A percentile compares a stretch with the other conserved stretches of the same genome.
Evolutionary conservation across 2,888 invertebrate species (phyloP).

Genomic region (Acholoe squamosa): DNA sequence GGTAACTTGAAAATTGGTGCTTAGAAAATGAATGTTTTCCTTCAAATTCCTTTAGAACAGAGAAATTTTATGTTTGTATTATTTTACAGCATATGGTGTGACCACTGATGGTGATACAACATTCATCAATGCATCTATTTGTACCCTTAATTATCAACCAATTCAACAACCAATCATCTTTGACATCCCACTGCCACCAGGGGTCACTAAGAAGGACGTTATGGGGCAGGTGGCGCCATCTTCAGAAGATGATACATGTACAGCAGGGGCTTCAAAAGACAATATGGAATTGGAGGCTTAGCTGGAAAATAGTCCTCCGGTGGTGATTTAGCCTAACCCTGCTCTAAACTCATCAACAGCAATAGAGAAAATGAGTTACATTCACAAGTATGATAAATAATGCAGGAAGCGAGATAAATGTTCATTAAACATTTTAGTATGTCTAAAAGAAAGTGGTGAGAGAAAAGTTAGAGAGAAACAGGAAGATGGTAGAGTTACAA

Average conservation of each 20-base stretch:
- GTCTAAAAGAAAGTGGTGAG: too few species aligned
- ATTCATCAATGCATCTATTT: conserved; percentile 92
- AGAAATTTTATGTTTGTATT: neutral
- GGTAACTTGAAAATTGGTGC: too few species aligned
- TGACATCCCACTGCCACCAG: conserved; percentile 85
- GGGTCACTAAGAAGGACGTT: conserved; percentile 63
- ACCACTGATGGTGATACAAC: conserved; percentile 92
- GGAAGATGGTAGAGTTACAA: too few species aligned
- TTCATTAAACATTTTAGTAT: too few species aligned
- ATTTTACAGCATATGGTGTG: conserved; percentile 85
- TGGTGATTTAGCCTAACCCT: neutral
- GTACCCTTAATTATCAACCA: conserved; percentile 91
- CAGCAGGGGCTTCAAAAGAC: neutral
- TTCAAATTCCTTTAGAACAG: too few species aligned
- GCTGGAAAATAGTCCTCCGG: neutral
- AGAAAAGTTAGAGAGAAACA: too few species aligned
- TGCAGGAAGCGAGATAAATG: too few species aligned
- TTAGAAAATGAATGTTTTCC: too few species aligned
- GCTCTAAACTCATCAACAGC: conserved; percentile 39
- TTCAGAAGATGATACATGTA: neutral
- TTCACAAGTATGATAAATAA: too few species aligned
- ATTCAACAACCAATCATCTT: conserved; percentile 91
- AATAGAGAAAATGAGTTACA: too few species aligned
- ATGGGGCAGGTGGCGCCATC: neutral
- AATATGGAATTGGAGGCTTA: neutral